Conservation (phyloP, 2,888 invertebrate genomes). For the Thymelicus lineola region DNA sequence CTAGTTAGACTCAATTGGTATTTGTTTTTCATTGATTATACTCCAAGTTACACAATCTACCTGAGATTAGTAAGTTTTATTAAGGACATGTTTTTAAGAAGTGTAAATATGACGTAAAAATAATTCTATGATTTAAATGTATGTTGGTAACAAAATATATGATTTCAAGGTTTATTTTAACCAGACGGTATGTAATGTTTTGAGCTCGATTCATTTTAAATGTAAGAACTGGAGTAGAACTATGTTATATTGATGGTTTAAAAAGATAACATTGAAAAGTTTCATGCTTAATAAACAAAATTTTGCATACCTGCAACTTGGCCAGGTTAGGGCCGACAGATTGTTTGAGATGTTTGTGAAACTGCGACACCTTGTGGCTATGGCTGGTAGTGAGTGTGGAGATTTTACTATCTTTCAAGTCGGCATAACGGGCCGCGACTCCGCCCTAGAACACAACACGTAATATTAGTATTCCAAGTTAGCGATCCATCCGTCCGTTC, state of each 20-base stretch:
- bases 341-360: constrained; percentile 96
- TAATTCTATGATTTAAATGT: too few relatives aligned
- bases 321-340: constrained; percentile 93
- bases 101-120: too few relatives aligned
- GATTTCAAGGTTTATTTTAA: too few relatives aligned
- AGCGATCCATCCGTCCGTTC: constrained; percentile 56
- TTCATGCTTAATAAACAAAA: constrained; percentile 63
- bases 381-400: constrained; percentile 93
- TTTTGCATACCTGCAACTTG: constrained; percentile 91
- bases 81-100: too few relatives aligned
- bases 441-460: constrained; percentile 85
- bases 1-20: too few relatives aligned
- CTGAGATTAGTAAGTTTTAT: too few relatives aligned
- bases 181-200: too few relatives aligned
- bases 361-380: constrained; percentile 97
- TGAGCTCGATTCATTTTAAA: too few relatives aligned
- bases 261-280: constrained; percentile 20
- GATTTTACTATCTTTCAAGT: constrained; percentile 96
- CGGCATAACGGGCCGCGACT: constrained; percentile 91
- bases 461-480: constrained; percentile 41
- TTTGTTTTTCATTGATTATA: too few relatives aligned
- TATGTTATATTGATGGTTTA: background rate
- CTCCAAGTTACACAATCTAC: too few relatives aligned
- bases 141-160: too few relatives aligned
- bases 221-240: too few relatives aligned